Evolutionary conservation across 2,888 invertebrate genomes (phyloP).

Genomic region (Cephus runcator): DNA sequence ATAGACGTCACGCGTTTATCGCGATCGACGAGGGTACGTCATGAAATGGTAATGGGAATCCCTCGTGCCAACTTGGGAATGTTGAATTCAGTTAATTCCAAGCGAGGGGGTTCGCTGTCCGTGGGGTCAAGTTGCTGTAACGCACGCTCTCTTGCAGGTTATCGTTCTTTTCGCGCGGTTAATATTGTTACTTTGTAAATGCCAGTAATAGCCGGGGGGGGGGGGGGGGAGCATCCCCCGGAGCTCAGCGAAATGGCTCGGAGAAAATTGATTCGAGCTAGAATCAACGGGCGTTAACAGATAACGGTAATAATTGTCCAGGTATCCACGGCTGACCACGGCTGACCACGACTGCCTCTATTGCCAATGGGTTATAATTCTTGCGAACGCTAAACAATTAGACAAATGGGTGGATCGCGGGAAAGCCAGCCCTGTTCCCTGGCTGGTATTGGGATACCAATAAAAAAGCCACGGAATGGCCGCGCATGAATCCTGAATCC

Average conservation of each 20-base stretch:
- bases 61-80: neutral
- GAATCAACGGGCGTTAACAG: conserved; percentile 37
- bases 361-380: conserved; percentile 22
- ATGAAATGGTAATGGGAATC: neutral
- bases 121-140: neutral
- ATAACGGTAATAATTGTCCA: conserved; percentile 35
- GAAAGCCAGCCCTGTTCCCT: conserved; percentile 18
- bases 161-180: neutral
- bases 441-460: neutral
- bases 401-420: conserved; percentile 24
- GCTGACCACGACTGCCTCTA: neutral
- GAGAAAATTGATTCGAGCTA: conserved; percentile 31
- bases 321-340: conserved; percentile 2
- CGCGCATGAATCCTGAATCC: conserved; percentile 8
- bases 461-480: conserved; percentile 8
- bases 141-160: neutral
- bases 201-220: neutral
- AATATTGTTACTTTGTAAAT: neutral
- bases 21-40: neutral
- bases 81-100: neutral
- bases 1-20: neutral
- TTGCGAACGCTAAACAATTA: conserved; percentile 30
- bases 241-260: neutral
- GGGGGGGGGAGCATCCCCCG: neutral
- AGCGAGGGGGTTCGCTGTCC: neutral